These are phyloP conservation scores for Palythoa heliodiscus DNA, from an alignment of 92 coral and sea anemone species.

Conservation along the genomic window DNA sequence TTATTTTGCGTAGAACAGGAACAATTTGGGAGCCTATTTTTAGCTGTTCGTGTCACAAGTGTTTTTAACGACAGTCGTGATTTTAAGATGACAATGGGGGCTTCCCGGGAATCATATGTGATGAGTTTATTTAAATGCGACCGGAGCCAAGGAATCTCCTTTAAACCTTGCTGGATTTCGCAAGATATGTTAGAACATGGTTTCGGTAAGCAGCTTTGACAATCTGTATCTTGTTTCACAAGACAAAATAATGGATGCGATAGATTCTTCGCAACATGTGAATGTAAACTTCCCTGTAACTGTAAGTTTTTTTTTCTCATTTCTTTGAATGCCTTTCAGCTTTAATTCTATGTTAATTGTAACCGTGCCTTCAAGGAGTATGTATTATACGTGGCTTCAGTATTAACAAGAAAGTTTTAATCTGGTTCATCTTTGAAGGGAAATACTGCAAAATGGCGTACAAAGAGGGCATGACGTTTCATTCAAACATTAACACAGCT, in stretches of 20 bases:
- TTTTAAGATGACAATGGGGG: background rate
- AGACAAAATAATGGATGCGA: background rate
- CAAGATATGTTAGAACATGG: background rate
- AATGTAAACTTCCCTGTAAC: background rate
- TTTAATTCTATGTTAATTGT: too few species aligned
- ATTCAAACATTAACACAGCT: too few species aligned
- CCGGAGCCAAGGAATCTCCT: constrained; percentile 24
- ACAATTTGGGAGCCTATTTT: background rate
- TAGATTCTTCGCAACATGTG: background rate
- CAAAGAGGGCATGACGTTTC: too few species aligned
- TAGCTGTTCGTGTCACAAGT: background rate
- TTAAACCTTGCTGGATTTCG: background rate
- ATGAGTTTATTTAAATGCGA: background rate
- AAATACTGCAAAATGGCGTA: too few species aligned
- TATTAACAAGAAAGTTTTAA: too few species aligned
- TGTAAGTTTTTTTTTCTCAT: background rate
- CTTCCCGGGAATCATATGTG: background rate
- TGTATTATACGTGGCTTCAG: too few species aligned
- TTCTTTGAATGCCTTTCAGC: background rate
- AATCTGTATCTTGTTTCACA: background rate
- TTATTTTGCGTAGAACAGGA: constrained; percentile 11
- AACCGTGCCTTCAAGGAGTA: too few species aligned
- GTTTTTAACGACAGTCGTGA: background rate
- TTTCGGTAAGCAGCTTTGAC: background rate
- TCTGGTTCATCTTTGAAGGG: too few species aligned